phyloP scores from a whole-genome alignment of 2,113 vertebrate genomes.

The Callorhinus ursinus region DNA sequence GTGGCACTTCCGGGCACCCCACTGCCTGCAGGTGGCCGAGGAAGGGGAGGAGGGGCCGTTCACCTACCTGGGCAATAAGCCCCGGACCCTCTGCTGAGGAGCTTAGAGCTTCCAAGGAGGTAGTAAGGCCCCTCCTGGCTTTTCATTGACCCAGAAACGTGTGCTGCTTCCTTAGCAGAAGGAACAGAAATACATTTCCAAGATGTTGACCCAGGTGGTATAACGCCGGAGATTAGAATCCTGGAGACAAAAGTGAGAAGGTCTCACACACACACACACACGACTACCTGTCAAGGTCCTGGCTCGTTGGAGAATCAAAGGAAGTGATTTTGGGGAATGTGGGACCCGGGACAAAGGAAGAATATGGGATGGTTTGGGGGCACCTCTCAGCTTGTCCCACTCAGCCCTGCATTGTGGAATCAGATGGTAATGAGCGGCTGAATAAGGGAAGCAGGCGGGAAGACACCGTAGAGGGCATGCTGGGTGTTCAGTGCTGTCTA shows the following conservation, averaged over 20 bases:
- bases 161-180: not conserved
- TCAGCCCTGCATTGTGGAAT: not conserved
- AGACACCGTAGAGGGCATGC: not conserved
- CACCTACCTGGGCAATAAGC: not conserved
- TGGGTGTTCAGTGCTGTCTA: not conserved
- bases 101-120: not conserved
- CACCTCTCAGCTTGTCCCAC: not conserved
- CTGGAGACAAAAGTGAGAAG: constrained; percentile 14
- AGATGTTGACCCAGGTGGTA: constrained; percentile 54
- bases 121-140: not conserved
- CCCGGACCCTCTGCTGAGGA: not conserved
- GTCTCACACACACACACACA: not conserved
- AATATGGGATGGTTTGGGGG: fast-evolving
- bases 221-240: not conserved
- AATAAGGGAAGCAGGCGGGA: not conserved
- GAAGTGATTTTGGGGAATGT: not conserved
- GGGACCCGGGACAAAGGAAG: not conserved
- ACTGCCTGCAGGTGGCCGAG: not conserved
- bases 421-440: not conserved
- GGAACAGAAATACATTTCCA: constrained; percentile 41
- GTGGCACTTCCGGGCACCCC: not conserved
- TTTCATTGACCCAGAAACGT: not conserved
- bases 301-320: not conserved
- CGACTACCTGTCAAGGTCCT: not conserved
- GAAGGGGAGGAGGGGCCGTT: not conserved